Conservation (phyloP, 2,888 invertebrate species). For the Thymelicus sylvestris region DNA sequence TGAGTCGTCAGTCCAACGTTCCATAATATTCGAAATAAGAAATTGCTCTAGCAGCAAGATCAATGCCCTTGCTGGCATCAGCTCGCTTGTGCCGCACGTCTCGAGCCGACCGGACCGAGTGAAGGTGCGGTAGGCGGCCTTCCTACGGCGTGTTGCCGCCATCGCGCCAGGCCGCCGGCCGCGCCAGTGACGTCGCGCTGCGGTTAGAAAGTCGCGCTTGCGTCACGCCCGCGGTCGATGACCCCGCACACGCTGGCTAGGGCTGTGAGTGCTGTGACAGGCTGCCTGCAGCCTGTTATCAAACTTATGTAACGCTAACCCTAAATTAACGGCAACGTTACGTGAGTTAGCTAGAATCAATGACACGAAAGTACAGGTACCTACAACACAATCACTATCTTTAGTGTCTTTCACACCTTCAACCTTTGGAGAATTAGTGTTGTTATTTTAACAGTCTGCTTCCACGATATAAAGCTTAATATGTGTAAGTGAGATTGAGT, state of each 20-base stretch:
- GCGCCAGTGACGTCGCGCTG: slow-evolving; percentile 63
- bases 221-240: slow-evolving; percentile 78
- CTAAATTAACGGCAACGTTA: background rate
- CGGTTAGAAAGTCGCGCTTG: slow-evolving; percentile 80
- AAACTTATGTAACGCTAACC: slow-evolving; percentile 23
- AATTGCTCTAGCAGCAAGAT: slow-evolving; percentile 15
- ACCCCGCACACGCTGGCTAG: slow-evolving; percentile 54
- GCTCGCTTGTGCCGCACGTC: background rate
- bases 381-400: no score
- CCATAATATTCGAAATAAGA: background rate
- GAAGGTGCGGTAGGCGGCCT: slow-evolving; percentile 23
- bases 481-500: no score
- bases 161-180: background rate
- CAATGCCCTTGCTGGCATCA: slow-evolving; percentile 31
- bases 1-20: background rate
- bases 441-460: no score
- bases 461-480: no score
- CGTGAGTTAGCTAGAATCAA: no score
- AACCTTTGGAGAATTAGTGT: no score
- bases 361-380: no score
- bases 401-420: no score
- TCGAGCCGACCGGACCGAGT: background rate
- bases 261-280: slow-evolving; percentile 34
- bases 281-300: background rate
- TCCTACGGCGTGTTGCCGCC: slow-evolving; percentile 1